Conservation (phyloP, 2,113 vertebrate genomes). For the Zingel zingel region DNA sequence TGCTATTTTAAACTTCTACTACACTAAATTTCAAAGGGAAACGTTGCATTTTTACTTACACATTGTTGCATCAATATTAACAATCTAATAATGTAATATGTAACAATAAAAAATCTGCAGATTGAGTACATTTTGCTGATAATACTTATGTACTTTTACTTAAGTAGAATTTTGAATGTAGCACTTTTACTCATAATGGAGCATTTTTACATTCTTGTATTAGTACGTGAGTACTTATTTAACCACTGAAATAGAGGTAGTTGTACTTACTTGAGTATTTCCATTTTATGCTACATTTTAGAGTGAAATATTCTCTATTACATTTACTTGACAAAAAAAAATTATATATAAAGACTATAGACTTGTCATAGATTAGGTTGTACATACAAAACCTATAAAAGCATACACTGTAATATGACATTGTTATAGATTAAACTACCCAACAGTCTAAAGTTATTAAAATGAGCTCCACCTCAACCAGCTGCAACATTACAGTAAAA, state of each 20-base stretch:
- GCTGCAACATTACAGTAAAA: constrained; percentile 1
- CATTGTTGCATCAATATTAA: background rate
- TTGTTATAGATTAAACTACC: background rate
- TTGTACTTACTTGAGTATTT: too few relatives aligned
- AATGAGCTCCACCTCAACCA: background rate
- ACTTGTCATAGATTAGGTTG: background rate
- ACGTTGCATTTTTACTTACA: background rate
- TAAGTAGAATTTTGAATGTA: background rate
- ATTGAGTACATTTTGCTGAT: background rate
- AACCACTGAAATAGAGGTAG: background rate
- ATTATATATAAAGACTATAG: too few relatives aligned
- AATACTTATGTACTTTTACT: background rate
- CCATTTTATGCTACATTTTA: background rate
- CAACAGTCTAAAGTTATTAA: background rate
- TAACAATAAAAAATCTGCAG: background rate
- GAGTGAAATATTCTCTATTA: background rate
- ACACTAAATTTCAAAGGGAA: background rate
- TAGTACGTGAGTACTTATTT: background rate
- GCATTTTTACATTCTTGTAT: background rate
- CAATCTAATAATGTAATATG: background rate
- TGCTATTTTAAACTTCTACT: background rate
- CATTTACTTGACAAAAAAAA: background rate
- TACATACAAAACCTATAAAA: background rate
- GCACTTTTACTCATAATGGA: background rate
- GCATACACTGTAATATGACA: background rate